Conservation (phyloP, 2,797 vertebrate species). For the Florisuga fusca region DNA sequence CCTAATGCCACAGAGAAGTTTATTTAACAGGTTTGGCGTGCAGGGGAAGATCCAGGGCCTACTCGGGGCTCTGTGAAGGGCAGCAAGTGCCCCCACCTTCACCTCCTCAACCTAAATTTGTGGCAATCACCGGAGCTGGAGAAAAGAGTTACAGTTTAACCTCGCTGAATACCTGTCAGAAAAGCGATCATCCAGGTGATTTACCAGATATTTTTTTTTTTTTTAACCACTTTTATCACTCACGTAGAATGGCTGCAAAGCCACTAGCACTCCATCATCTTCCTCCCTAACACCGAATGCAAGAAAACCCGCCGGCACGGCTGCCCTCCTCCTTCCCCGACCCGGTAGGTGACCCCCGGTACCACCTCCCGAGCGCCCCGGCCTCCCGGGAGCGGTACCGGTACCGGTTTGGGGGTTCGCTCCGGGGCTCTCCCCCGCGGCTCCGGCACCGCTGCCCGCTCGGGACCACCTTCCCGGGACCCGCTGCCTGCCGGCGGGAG, state of each 20-base stretch:
- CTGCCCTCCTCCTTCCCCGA: background rate
- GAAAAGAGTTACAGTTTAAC: background rate
- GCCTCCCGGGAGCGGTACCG: too few species aligned
- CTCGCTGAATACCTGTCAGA: background rate
- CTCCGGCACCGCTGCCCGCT: background rate
- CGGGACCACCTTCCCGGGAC: background rate
- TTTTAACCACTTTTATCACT: background rate
- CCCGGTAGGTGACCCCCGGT: rapidly evolving
- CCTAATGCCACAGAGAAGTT: rapidly evolving
- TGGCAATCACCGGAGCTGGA: background rate
- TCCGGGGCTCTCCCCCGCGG: too few species aligned
- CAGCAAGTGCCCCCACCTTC: background rate
- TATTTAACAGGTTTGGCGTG: rapidly evolving
- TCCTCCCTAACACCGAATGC: background rate
- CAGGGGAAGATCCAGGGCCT: background rate
- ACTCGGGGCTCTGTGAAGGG: rapidly evolving
- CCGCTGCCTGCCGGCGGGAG: background rate
- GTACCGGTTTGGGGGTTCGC: too few species aligned
- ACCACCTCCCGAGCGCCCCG: too few species aligned
- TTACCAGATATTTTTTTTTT: background rate
- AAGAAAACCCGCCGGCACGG: too few species aligned
- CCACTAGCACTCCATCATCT: background rate
- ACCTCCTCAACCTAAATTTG: background rate
- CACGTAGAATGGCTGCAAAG: background rate
- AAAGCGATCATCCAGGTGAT: background rate